Conservation (phyloP, 92 coral and sea anemone species). For the Palythoa caribaeorum region DNA sequence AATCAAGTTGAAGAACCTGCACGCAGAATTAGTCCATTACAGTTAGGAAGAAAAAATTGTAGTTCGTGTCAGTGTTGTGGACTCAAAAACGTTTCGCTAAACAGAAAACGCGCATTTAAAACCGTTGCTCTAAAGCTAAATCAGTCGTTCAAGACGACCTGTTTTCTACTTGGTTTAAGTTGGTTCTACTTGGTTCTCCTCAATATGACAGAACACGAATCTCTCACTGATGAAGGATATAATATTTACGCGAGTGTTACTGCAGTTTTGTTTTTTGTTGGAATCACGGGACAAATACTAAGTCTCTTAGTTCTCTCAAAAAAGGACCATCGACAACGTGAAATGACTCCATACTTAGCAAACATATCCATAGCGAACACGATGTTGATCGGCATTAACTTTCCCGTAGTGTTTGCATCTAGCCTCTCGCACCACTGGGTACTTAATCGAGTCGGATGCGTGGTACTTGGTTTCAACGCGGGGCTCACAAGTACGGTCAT, state of each 20-base stretch:
- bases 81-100: neutral
- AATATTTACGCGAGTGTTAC: neutral
- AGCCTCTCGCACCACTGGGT: slow-evolving; percentile 41
- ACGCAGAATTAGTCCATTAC: neutral
- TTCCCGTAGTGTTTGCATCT: slow-evolving; percentile 45
- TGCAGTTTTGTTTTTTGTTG: slow-evolving; percentile 30
- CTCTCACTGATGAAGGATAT: slow-evolving; percentile 1
- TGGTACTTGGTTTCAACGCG: slow-evolving; percentile 45
- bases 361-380: slow-evolving; percentile 63
- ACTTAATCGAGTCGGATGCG: slow-evolving; percentile 27
- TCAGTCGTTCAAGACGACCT: neutral
- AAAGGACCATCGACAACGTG: slow-evolving; percentile 50
- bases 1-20: neutral
- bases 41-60: neutral
- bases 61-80: neutral
- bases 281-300: slow-evolving; percentile 33
- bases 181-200: neutral
- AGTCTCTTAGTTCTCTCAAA: slow-evolving; percentile 37
- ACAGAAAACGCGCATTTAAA: neutral
- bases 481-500: slow-evolving; percentile 47
- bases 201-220: neutral
- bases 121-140: neutral
- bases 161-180: neutral
- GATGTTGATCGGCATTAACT: slow-evolving; percentile 24
- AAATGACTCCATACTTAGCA: slow-evolving; percentile 54